phyloP scores from a whole-genome alignment of 1,140 invertebrate species.

The Calosoma granatense region DNA sequence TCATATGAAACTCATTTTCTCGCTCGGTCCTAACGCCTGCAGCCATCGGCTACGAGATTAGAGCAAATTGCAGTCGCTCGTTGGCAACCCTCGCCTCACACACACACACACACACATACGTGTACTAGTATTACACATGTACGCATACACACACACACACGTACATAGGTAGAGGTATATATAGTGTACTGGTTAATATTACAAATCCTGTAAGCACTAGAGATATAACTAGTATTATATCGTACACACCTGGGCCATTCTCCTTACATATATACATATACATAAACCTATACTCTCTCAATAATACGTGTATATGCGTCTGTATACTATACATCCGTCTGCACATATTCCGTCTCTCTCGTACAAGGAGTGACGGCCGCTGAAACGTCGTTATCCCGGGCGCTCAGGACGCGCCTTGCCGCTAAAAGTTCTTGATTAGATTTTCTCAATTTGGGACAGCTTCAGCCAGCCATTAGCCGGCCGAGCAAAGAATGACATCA shows the following conservation, averaged over 20 bases:
- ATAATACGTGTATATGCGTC: no score
- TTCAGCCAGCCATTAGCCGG: conserved; percentile 25
- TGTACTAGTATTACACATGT: not conserved
- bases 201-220: no score
- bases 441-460: conserved; percentile 28
- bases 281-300: not conserved
- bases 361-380: not conserved
- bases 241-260: no score
- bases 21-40: not conserved
- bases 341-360: not conserved
- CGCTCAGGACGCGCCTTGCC: conserved; percentile 1
- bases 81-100: not conserved
- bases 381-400: conserved; percentile 1
- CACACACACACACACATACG: not conserved
- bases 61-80: not conserved
- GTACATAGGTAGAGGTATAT: no score
- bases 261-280: not conserved
- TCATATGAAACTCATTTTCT: conserved; percentile 9
- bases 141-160: not conserved
- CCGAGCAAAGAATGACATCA: conserved; percentile 27
- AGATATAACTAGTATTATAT: no score
- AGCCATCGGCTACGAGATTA: not conserved
- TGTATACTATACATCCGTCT: not conserved
- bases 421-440: conserved; percentile 26
- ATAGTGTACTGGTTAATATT: no score